Base-by-base conservation (phyloP, 2,113 vertebrate genomes). In the Spea multiplicata region DNA sequence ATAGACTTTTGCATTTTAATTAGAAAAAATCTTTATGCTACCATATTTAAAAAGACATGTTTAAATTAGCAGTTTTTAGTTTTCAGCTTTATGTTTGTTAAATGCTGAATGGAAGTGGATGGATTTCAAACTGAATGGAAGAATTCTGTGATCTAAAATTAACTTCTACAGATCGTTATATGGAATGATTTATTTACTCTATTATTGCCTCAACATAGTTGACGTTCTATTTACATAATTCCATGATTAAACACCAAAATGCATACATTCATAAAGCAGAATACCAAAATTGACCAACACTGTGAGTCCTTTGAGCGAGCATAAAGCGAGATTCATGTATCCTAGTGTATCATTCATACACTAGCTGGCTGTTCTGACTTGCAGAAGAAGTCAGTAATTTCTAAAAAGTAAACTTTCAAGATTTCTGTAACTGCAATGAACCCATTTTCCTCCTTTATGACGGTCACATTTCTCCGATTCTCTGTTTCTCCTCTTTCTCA, bases 321-420 rank as follows among this genome's bases (percentile, higher is more conserved):
- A 81, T 84, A 81, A 82, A 82, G 82, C 48, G 53, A 78, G 76
- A 75, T 84, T 88, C 84, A 87, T 74, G 83, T 65, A 44, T 57
- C 64, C 53, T 83, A n/a, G 0, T 48, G 69, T 17, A 75, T 83
- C 71, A 83, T 61, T n/a, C 5, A 4, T 83, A 90, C 88, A 90
- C 86, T 86, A 86, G 52, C 84, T 0, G 72, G 83, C 89, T 91
- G 87, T 87, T 88, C 81, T 81, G n/a, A 78, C 84, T 9, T 87
- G 86, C 85, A 92, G 87, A 92, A 92, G 91, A 87, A 89, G 91
- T 83, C 89, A 89, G 89, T 92, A 89, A 93, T 85, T 84, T 88
- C 86, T 90, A 84, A 85, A 92, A 93, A 91, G 92, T 91, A 93
- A 93, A 93, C 88, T 84, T 85, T 73, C 85, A 87, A 81, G 52